phyloP scores from a whole-genome alignment of 2,113 vertebrate species.

The Prionailurus bengalensis region DNA sequence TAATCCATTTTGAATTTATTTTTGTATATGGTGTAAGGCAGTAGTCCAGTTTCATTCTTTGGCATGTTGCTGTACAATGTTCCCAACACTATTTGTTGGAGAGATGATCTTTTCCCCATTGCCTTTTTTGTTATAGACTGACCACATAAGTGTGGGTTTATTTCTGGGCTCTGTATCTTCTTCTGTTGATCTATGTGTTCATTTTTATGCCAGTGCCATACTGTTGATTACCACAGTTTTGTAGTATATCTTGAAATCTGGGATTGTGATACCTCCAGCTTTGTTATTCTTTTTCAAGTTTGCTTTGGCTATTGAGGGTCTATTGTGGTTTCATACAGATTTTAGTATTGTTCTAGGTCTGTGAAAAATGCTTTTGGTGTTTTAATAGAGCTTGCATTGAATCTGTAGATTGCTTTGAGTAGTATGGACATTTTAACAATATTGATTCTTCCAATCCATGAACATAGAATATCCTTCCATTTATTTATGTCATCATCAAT shows the following conservation, averaged over 20 bases:
- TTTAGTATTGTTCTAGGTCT: not conserved
- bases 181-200: not conserved
- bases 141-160: not conserved
- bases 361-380: not conserved
- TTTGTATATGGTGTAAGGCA: not conserved
- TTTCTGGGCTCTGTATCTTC: not conserved
- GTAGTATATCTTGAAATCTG: not conserved
- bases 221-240: not conserved
- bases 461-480: not conserved
- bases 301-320: not conserved
- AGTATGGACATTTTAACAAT: not conserved
- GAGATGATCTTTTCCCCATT: not conserved
- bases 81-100: not conserved
- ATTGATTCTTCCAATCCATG: not conserved
- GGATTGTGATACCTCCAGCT: not conserved
- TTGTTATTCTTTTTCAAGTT: not conserved
- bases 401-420: not conserved
- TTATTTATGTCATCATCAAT: not conserved
- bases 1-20: not conserved
- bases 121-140: not conserved
- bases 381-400: not conserved
- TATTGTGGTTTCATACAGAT: not conserved
- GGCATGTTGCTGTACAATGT: not conserved
- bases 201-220: not conserved
- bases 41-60: not conserved